These are phyloP conservation scores for Lagocephalus sceleratus DNA, from an alignment of 2,797 vertebrate species.

Conservation along the genomic window DNA sequence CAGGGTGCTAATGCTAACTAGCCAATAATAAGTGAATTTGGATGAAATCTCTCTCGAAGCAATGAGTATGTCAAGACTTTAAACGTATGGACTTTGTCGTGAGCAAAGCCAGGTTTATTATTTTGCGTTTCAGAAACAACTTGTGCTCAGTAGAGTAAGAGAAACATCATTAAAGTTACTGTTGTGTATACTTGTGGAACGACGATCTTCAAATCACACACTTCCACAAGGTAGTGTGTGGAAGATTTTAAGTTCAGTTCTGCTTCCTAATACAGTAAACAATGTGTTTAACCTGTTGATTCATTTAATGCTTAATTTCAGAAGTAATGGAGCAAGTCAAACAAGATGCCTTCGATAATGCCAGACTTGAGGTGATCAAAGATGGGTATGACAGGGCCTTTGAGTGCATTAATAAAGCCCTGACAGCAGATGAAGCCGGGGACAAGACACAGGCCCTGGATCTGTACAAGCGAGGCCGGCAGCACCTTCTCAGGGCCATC, in stretches of 20 bases:
- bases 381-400: constrained; percentile 90
- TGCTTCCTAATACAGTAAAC: background rate
- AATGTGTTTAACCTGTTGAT: background rate
- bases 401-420: constrained; percentile 85
- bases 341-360: constrained; percentile 78
- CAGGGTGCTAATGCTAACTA: constrained; percentile 7
- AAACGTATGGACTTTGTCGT: too few species aligned
- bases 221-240: too few species aligned
- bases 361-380: constrained; percentile 85
- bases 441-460: constrained; percentile 80
- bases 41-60: too few species aligned
- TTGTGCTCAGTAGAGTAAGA: too few species aligned
- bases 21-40: background rate
- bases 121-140: too few species aligned
- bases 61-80: too few species aligned
- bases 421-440: constrained; percentile 86
- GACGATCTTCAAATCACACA: too few species aligned
- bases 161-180: background rate
- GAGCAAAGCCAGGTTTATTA: too few species aligned
- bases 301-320: constrained; percentile 14
- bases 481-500: constrained; percentile 84
- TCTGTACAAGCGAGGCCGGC: constrained; percentile 84
- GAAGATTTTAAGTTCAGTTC: too few species aligned
- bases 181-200: background rate
- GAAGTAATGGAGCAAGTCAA: constrained; percentile 79